Percentiles rank a stretch among this genome's conserved stretches.
phyloP scores from a whole-genome alignment of 2,113 vertebrate species.

The Sinocyclocheilus anophthalmus region DNA sequence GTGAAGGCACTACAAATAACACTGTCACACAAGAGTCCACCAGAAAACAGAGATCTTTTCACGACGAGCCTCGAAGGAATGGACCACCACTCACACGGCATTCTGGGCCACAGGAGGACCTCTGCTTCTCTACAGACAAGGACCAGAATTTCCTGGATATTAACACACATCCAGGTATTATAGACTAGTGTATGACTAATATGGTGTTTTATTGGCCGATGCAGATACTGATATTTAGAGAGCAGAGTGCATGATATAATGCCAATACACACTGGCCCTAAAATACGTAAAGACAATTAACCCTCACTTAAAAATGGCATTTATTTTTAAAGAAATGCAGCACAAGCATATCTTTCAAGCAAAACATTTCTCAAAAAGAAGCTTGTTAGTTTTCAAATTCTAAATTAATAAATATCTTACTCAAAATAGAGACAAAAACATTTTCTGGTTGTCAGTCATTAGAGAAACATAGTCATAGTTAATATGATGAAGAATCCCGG shows the following conservation, averaged over 20 bases:
- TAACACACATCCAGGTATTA: slow-evolving; percentile 51
- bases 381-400: neutral
- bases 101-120: slow-evolving; percentile 77
- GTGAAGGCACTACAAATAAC: slow-evolving; percentile 51
- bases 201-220: neutral
- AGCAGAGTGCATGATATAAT: neutral
- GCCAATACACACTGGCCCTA: neutral
- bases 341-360: neutral
- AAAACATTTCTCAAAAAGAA: neutral
- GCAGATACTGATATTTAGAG: neutral
- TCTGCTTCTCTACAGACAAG: slow-evolving; percentile 78
- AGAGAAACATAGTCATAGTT: no score
- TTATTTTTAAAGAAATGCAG: neutral
- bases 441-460: no score
- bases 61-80: slow-evolving; percentile 71
- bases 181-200: no score
- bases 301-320: neutral
- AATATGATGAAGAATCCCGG: no score
- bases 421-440: neutral
- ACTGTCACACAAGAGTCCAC: slow-evolving; percentile 59
- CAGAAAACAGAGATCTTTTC: slow-evolving; percentile 57
- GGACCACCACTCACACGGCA: slow-evolving; percentile 74
- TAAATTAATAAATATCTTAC: neutral
- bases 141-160: slow-evolving; percentile 75
- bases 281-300: neutral